Evolutionary conservation across 2,113 vertebrate genomes (phyloP).

Genomic region (Athene noctua): DNA sequence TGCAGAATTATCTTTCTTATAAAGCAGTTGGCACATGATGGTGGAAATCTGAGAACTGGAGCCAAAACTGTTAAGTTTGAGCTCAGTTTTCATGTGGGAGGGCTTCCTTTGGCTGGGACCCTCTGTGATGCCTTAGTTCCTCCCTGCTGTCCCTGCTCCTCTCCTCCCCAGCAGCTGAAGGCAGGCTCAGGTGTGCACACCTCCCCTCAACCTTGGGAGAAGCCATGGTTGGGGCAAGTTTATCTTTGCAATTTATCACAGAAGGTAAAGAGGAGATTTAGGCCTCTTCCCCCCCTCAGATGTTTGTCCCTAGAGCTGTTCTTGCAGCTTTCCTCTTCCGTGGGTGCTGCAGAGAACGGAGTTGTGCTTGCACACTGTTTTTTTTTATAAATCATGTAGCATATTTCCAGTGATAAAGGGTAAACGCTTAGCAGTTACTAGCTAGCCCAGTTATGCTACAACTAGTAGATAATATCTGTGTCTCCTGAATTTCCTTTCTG

Average conservation of each 20-base stretch:
- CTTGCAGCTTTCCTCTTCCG: neutral
- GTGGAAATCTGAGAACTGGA: neutral
- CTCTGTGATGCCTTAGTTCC: neutral
- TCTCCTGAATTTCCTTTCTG: slow-evolving; percentile 60
- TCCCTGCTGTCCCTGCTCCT: neutral
- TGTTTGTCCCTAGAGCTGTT: neutral
- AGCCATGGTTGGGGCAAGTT: neutral
- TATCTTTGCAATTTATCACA: neutral
- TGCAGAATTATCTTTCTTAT: neutral
- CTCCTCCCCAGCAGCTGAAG: neutral
- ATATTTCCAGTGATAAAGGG: slow-evolving; percentile 35
- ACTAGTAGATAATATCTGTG: slow-evolving; percentile 65
- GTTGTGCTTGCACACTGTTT: fast-evolving
- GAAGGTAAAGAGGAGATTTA: neutral
- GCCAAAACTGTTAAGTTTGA: neutral
- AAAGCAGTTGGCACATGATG: neutral
- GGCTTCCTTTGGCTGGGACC: neutral
- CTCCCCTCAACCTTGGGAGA: neutral
- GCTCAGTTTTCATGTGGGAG: neutral
- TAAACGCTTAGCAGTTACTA: slow-evolving; percentile 39
- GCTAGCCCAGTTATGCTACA: slow-evolving; percentile 51
- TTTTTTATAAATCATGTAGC: neutral
- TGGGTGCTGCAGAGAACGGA: neutral
- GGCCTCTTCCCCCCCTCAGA: too few species aligned
- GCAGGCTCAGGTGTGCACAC: neutral